phyloP scores from a whole-genome alignment of 1,140 invertebrate species.

The Bombus confusus region DNA sequence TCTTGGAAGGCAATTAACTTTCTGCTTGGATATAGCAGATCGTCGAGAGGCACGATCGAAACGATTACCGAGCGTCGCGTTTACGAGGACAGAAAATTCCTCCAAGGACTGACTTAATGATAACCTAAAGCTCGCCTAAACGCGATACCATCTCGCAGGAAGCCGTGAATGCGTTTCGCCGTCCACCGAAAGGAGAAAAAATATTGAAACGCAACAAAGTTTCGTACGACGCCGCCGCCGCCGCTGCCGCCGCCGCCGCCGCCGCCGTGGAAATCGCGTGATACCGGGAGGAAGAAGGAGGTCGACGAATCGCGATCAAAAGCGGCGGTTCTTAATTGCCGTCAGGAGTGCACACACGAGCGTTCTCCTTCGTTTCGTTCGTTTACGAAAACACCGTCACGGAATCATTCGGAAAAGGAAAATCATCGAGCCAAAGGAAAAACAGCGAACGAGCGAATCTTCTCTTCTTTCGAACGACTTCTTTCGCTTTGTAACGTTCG shows the following conservation, averaged over 20 bases:
- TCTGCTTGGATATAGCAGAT: conserved; percentile 1
- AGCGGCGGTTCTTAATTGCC: conserved; percentile 50
- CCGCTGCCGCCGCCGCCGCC: too few species aligned
- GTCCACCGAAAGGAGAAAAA: conserved; percentile 41
- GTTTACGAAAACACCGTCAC: conserved; percentile 1
- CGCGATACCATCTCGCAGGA: conserved; percentile 59
- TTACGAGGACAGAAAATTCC: conserved; percentile 56
- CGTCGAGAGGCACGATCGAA: conserved; percentile 34
- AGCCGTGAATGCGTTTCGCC: conserved; percentile 53
- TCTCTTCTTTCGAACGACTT: neutral
- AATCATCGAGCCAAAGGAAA: too few species aligned
- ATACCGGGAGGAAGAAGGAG: conserved; percentile 55
- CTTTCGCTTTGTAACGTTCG: neutral
- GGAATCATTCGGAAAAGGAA: neutral
- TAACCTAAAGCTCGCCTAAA: conserved; percentile 43
- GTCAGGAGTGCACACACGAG: neutral
- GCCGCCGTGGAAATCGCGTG: conserved; percentile 52
- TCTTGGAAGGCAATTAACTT: conserved; percentile 34
- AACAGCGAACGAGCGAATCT: neutral
- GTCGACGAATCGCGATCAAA: conserved; percentile 62
- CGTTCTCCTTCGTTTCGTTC: conserved; percentile 2
- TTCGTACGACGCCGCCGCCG: neutral
- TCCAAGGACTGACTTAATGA: conserved; percentile 59
- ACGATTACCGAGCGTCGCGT: conserved; percentile 39
- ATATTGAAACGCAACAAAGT: conserved; percentile 50